These are phyloP conservation scores for Decapterus maruadsi DNA, from an alignment of 2,797 vertebrate species.

Conservation along the genomic window DNA sequence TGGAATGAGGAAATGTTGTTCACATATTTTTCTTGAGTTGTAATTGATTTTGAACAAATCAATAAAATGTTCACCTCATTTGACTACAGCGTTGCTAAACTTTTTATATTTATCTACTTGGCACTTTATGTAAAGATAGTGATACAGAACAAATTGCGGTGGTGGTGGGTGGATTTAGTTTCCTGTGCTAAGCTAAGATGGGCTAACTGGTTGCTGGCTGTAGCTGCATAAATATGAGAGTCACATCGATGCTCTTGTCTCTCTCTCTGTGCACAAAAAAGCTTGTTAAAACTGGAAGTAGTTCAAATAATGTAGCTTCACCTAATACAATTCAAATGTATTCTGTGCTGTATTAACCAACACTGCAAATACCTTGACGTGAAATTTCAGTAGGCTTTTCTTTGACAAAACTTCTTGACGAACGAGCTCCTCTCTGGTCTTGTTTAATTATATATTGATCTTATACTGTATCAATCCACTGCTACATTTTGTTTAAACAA, in stretches of 20 bases:
- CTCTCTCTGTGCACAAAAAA: background rate
- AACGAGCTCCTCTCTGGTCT: slow-evolving; percentile 25
- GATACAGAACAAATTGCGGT: no score
- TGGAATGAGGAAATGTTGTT: background rate
- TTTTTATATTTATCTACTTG: no score
- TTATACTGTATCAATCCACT: background rate
- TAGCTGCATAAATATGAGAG: background rate
- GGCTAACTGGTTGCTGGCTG: background rate
- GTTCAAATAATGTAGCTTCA: background rate
- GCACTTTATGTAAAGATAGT: no score
- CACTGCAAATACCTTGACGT: slow-evolving; percentile 2
- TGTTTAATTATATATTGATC: slow-evolving; percentile 44
- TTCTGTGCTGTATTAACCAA: background rate
- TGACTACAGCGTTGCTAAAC: no score
- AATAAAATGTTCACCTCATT: no score
- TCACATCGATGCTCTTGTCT: background rate
- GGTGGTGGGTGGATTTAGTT: background rate
- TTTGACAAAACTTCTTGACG: slow-evolving; percentile 22
- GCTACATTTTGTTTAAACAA: slow-evolving; percentile 19
- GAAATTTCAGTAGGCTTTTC: slow-evolving; percentile 34
- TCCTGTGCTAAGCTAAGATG: background rate
- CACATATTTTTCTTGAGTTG: no score
- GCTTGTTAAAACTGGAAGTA: background rate
- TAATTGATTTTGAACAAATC: no score
- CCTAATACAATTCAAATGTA: background rate